Conservation (phyloP, 1,140 invertebrate species). For the Palaemon carinicauda region DNA sequence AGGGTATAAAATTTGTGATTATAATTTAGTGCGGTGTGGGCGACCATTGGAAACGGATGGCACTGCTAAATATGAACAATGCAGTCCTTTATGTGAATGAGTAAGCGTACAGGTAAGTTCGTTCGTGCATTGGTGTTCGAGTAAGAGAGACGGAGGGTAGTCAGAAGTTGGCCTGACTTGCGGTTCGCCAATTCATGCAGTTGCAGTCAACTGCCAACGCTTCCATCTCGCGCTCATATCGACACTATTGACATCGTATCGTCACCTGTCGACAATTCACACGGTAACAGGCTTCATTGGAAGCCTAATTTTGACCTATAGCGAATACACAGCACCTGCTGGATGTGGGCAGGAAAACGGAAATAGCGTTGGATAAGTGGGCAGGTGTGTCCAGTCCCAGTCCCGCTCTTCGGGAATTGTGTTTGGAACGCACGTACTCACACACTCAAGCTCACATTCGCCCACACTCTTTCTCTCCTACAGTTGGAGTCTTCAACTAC, state of each 20-base stretch:
- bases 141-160: neutral
- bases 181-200: slow-evolving; percentile 4
- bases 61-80: too few relatives aligned
- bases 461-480: slow-evolving; percentile 40
- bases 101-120: too few relatives aligned
- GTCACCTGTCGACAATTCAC: neutral
- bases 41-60: too few relatives aligned
- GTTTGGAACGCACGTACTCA: neutral
- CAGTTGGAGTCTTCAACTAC: neutral
- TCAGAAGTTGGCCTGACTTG: neutral
- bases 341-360: slow-evolving; percentile 31
- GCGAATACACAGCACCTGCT: slow-evolving; percentile 25
- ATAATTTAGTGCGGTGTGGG: too few relatives aligned
- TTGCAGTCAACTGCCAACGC: slow-evolving; percentile 11
- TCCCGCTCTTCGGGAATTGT: neutral
- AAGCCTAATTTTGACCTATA: too few relatives aligned
- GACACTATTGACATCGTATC: neutral
- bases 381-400: slow-evolving; percentile 23
- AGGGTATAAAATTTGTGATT: too few relatives aligned
- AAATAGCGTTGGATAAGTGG: slow-evolving; percentile 7
- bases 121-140: neutral
- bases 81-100: too few relatives aligned
- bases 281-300: too few relatives aligned
- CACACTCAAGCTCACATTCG: slow-evolving; percentile 29
- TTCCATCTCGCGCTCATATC: neutral